Conservation (phyloP, 2,113 vertebrate species). For the Cariama cristata region DNA sequence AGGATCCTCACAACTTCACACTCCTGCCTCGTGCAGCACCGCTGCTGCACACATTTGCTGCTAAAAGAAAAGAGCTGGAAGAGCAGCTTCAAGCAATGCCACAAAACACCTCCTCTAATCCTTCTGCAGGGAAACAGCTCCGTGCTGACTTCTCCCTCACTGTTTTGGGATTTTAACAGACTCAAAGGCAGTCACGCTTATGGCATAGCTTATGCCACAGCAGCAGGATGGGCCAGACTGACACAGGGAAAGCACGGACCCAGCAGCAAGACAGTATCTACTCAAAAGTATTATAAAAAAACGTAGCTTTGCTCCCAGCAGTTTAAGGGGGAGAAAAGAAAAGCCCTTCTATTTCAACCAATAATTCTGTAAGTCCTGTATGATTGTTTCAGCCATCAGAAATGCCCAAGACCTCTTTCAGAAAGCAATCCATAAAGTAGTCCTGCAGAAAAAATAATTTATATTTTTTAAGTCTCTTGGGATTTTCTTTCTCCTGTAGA, state of each 20-base stretch:
- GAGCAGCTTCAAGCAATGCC: rapidly evolving
- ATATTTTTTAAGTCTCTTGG: background rate
- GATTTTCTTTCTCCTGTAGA: background rate
- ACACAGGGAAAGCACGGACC: background rate
- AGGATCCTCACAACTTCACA: background rate
- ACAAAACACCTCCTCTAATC: background rate
- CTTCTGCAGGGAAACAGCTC: background rate
- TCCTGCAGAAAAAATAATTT: background rate
- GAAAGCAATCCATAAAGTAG: background rate
- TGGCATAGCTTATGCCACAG: rapidly evolving
- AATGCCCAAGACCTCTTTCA: background rate
- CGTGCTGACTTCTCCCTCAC: rapidly evolving
- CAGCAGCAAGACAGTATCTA: background rate
- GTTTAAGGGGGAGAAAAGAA: background rate
- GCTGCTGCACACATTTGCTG: background rate
- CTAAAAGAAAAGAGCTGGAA: background rate
- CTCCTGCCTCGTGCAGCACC: background rate
- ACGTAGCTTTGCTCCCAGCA: background rate
- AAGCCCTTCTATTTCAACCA: background rate
- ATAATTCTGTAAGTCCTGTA: background rate
- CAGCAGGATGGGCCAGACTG: background rate
- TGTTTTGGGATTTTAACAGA: rapidly evolving
- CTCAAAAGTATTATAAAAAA: background rate
- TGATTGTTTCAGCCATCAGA: background rate
- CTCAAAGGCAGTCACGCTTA: background rate